Percentiles rank a stretch among this genome's conserved stretches.
Evolutionary conservation across 2,113 vertebrate genomes (phyloP).

Genomic region (Bubo blakistoni): DNA sequence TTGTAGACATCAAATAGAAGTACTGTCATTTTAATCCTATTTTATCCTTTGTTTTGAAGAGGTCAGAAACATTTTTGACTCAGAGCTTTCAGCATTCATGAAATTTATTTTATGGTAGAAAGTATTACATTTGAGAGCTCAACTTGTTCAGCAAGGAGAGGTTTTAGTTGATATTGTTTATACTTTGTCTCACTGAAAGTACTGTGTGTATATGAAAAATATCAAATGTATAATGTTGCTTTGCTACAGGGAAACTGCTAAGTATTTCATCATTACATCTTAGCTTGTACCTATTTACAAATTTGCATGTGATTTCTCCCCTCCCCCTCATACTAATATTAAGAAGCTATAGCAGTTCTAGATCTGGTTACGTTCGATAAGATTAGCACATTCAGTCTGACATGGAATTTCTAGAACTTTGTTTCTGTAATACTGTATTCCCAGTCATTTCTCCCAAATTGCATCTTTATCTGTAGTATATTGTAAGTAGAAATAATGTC

Average conservation of each 20-base stretch:
- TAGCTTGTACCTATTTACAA: neutral
- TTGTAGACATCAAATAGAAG: neutral
- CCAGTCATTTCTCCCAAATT: neutral
- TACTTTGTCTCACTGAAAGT: neutral
- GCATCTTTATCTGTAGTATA: neutral
- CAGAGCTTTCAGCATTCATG: neutral
- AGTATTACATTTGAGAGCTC: neutral
- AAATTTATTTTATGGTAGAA: neutral
- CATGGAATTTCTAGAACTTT: neutral
- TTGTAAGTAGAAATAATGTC: neutral
- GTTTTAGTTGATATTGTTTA: neutral
- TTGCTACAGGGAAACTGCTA: neutral
- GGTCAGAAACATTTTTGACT: neutral
- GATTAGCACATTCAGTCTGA: neutral
- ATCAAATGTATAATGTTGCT: neutral
- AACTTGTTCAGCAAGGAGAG: neutral
- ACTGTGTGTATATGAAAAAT: neutral
- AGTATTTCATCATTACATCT: neutral
- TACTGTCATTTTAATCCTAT: neutral
- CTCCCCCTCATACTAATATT: too few species aligned
- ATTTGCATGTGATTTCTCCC: neutral
- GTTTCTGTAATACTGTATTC: neutral
- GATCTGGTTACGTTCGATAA: neutral
- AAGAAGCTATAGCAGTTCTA: neutral
- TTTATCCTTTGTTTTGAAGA: neutral